Percentiles rank a stretch among this genome's conserved stretches.
Evolutionary conservation across 1,140 invertebrate species (phyloP).

Genomic region (Myzus persicae): DNA sequence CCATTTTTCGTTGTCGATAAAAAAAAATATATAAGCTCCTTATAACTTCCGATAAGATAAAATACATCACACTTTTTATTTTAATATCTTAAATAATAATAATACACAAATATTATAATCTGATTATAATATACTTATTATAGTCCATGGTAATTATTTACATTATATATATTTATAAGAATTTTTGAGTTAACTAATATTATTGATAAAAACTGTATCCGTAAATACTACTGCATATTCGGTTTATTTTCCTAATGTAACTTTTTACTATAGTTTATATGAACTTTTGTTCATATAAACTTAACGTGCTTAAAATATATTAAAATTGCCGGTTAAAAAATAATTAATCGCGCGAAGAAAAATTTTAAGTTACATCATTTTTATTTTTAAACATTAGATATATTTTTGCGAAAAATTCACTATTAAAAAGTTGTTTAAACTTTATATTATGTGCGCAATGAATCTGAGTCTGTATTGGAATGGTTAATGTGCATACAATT

Average conservation of each 20-base stretch:
- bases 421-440: background rate
- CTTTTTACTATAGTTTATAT: background rate
- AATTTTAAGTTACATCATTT: background rate
- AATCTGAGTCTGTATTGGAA: background rate
- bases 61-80: background rate
- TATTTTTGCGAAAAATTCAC: background rate
- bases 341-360: background rate
- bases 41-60: background rate
- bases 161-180: background rate
- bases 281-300: too few species aligned
- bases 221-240: background rate
- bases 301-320: background rate
- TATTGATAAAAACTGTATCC: background rate
- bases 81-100: too few species aligned
- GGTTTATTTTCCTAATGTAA: background rate
- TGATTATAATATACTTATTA: background rate
- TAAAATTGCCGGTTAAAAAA: background rate
- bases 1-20: background rate
- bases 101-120: background rate
- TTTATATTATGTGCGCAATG: background rate
- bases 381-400: background rate
- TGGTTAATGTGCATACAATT: background rate
- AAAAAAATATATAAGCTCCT: background rate
- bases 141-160: background rate
- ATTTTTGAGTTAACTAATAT: background rate